phyloP scores from a whole-genome alignment of 2,797 vertebrate species.

The Xenentodon cancila region DNA sequence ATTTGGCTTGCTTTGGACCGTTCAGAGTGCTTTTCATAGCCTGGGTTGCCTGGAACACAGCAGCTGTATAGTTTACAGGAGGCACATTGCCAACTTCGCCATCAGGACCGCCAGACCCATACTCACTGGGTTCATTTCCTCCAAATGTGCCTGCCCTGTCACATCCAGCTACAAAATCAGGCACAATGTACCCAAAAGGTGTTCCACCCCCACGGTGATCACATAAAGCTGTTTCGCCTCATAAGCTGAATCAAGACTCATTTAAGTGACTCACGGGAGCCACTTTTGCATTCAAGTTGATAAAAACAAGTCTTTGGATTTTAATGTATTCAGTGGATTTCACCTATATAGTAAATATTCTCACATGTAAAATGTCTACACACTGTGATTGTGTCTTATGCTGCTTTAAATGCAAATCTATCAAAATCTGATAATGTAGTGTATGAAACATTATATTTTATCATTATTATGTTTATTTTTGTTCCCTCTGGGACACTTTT shows the following conservation, averaged over 20 bases:
- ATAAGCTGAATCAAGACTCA: not conserved
- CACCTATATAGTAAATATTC: too few relatives aligned
- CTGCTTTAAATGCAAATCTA: too few relatives aligned
- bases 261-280: not conserved
- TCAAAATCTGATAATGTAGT: too few relatives aligned
- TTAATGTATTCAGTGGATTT: too few relatives aligned
- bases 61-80: constrained; percentile 47
- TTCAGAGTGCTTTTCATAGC: constrained; percentile 27
- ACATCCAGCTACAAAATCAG: constrained; percentile 30
- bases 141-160: constrained; percentile 35
- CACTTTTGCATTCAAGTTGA: not conserved
- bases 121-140: constrained; percentile 51
- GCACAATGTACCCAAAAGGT: constrained; percentile 10
- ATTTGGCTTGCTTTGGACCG: constrained; percentile 22
- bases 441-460: too few relatives aligned
- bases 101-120: constrained; percentile 41
- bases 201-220: not conserved
- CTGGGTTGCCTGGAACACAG: constrained; percentile 31
- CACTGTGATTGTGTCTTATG: too few relatives aligned
- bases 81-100: constrained; percentile 42
- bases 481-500: too few relatives aligned
- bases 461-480: too few relatives aligned
- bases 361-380: too few relatives aligned
- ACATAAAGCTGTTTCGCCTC: not conserved
- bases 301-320: not conserved